Base-by-base conservation (phyloP, 2,888 invertebrate genomes). In the Diarsia dahlii region DNA sequence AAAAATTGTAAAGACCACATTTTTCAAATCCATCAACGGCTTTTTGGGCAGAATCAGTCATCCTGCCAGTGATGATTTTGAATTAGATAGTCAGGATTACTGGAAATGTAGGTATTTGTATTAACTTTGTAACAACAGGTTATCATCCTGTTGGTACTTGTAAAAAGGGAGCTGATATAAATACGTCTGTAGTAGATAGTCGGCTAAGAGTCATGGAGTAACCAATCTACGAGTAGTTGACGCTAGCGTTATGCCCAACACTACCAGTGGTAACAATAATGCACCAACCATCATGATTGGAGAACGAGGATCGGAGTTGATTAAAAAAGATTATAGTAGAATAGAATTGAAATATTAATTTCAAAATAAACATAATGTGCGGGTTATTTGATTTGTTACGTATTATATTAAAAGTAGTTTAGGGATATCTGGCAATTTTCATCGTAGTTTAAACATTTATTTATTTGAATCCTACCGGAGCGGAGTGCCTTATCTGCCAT, bases 231-330 rank as follows among this genome's bases (percentile, higher is more conserved):
- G 97, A 70, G 97, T 97, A 0, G 97, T 97, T 20, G 97, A 97
- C 82, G 97, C 97, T 1, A 97, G 97, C 78, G 94, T 97, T n/a
- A 97, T 97, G 97, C 97, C 97, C 0, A 93, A 93, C 50, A 96
- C 97, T 1, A 94, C 95, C 0, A 97, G 97, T 8, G 97, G 97
- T 0, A 97, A 97, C 84, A 97, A 97, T 1, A 97, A 97, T 82
- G 97, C 97, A 1, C 97, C 97, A 0, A 93, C 95, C 3, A 95
- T 97, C 13, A 97, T 97, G 97, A 96, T 97, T 28, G 97, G 95
- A 0, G 97, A 97, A 85, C 97, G 97, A 88, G 97, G 96, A 0
- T 93, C 97, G 3, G 97, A 97, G 87, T 89, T 97, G 90, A 97
- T 97, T 23, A 97, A 97, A 85, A 45, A 69, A 66, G 71, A 71